Conservation (phyloP, 2,888 invertebrate species). For the Itoplectis maculator region DNA sequence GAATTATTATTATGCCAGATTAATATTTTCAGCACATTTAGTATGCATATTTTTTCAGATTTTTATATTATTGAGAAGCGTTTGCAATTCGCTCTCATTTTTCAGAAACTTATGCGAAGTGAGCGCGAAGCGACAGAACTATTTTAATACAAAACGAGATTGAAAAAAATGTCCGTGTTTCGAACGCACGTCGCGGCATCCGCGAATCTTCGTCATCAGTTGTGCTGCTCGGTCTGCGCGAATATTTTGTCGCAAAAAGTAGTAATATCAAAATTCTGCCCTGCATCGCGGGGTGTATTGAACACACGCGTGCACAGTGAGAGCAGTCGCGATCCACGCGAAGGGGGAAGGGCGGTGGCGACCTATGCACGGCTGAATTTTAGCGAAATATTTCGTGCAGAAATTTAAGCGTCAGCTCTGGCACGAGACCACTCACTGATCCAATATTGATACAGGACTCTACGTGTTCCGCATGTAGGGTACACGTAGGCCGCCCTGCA, state of each 20-base stretch:
- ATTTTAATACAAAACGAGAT: too few relatives aligned
- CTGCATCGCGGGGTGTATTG: background rate
- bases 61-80: too few relatives aligned
- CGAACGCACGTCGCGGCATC: background rate
- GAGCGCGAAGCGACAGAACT: too few relatives aligned
- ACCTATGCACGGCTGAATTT: conserved; percentile 48
- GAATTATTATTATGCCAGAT: too few relatives aligned
- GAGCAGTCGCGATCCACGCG: background rate
- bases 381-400: conserved; percentile 55
- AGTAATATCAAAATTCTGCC: conserved; percentile 18
- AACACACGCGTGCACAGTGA: background rate
- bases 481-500: conserved; percentile 25
- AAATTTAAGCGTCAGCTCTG: conserved; percentile 56
- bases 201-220: background rate
- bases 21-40: too few relatives aligned
- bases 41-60: too few relatives aligned
- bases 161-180: too few relatives aligned
- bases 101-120: too few relatives aligned
- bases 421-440: conserved; percentile 52
- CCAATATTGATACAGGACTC: conserved; percentile 62
- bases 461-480: conserved; percentile 51
- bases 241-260: conserved; percentile 7
- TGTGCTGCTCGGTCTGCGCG: background rate
- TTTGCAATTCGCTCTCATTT: too few relatives aligned
- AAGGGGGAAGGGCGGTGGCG: too few relatives aligned